Evolutionary conservation across 2,888 invertebrate species (phyloP).

Genomic region (Argyresthia albistria): DNA sequence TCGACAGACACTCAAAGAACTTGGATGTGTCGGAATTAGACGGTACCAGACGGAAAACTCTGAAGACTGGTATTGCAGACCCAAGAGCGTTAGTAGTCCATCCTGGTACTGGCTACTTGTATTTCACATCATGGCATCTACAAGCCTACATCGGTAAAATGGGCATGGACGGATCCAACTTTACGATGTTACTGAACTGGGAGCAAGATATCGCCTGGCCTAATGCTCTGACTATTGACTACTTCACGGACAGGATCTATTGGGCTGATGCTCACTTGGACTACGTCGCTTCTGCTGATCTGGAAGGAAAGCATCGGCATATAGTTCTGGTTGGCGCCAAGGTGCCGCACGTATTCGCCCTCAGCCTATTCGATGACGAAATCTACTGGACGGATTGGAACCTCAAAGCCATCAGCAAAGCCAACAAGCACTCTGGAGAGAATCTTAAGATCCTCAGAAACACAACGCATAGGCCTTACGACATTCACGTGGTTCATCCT

Average conservation of each 20-base stretch:
- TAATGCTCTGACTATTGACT: conserved; percentile 96
- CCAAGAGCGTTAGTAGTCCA: conserved; percentile 96
- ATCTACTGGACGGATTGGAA: conserved; percentile 99
- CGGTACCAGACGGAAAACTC: conserved; percentile 90
- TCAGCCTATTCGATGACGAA: conserved; percentile 93
- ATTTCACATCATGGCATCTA: conserved; percentile 96
- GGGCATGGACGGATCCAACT: conserved; percentile 96
- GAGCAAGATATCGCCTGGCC: conserved; percentile 98
- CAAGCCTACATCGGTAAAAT: conserved; percentile 97
- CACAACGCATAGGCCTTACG: conserved; percentile 95
- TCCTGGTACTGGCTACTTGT: conserved; percentile 93
- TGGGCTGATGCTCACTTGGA: conserved; percentile 99
- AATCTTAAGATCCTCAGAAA: conserved; percentile 84
- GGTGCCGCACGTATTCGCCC: conserved; percentile 96
- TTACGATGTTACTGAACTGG: conserved; percentile 90
- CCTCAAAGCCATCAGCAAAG: conserved; percentile 89
- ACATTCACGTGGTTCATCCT: conserved; percentile 93
- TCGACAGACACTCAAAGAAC: conserved; percentile 95
- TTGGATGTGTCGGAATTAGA: conserved; percentile 95
- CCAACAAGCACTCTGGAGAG: conserved; percentile 91
- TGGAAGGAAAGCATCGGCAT: conserved; percentile 91
- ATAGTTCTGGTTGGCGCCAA: conserved; percentile 83
- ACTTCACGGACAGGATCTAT: conserved; percentile 94
- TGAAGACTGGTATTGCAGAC: conserved; percentile 91
- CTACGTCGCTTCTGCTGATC: conserved; percentile 94